These are phyloP conservation scores for Kuschelorhynchus macadamiae DNA, from an alignment of 2,888 invertebrate genomes.

Conservation along the genomic window DNA sequence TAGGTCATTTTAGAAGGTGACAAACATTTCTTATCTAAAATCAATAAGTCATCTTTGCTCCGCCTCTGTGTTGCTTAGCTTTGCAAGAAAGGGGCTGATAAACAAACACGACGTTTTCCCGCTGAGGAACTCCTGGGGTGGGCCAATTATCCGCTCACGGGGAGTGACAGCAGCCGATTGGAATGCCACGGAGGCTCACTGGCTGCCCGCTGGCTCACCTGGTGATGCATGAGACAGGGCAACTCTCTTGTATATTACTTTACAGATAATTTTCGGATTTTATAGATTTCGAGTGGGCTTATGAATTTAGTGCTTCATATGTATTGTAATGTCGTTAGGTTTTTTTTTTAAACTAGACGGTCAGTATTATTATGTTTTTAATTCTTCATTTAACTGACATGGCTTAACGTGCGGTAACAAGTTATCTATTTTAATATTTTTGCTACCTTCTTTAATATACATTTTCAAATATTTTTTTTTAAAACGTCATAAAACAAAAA, in stretches of 20 bases:
- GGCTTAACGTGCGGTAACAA: too few relatives aligned
- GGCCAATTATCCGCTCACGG: slow-evolving; percentile 71
- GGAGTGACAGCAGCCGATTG: slow-evolving; percentile 68
- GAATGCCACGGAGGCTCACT: slow-evolving; percentile 61
- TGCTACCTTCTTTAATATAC: too few relatives aligned
- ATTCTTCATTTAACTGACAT: too few relatives aligned
- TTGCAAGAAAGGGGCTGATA: slow-evolving; percentile 55
- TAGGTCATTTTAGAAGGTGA: too few relatives aligned
- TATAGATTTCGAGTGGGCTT: slow-evolving; percentile 38
- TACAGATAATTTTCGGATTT: slow-evolving; percentile 42
- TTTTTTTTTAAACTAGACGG: too few relatives aligned
- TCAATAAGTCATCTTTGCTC: too few relatives aligned
- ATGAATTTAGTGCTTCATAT: slow-evolving; percentile 6
- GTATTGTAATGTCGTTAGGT: not conserved
- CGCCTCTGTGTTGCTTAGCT: slow-evolving; percentile 31
- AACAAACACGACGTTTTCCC: slow-evolving; percentile 65
- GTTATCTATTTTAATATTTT: too few relatives aligned
- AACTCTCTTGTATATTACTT: slow-evolving; percentile 37
- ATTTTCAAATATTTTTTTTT: too few relatives aligned
- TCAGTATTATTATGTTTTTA: too few relatives aligned
- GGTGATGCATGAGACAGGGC: slow-evolving; percentile 63
- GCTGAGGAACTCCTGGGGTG: slow-evolving; percentile 69
- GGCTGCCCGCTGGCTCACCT: slow-evolving; percentile 59
- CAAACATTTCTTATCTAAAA: too few relatives aligned
- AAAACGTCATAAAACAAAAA: too few relatives aligned